phyloP scores from a whole-genome alignment of 2,113 vertebrate genomes.

The Cochlearius cochlearius region DNA sequence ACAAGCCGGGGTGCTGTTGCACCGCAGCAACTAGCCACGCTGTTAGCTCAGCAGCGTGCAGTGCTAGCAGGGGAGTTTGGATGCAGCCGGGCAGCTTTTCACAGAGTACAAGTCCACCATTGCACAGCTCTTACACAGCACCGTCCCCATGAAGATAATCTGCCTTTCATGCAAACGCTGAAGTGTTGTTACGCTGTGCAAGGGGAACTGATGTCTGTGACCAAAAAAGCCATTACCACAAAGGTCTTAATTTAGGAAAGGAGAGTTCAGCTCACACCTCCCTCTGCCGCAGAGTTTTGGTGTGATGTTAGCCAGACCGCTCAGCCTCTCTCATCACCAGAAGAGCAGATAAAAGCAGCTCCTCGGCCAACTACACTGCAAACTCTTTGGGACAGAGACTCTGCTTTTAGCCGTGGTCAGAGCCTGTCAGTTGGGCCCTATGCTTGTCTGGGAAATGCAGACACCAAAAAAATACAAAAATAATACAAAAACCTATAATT shows the following conservation, averaged over 20 bases:
- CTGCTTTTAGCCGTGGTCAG: not conserved
- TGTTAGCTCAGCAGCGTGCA: not conserved
- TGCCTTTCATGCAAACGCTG: rapidly evolving
- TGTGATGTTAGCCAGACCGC: not conserved
- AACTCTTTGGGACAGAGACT: not conserved
- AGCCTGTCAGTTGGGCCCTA: not conserved
- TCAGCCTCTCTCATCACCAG: not conserved
- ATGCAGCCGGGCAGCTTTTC: not conserved
- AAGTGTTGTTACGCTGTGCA: not conserved
- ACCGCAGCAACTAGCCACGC: rapidly evolving
- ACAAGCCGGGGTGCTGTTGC: too few relatives aligned
- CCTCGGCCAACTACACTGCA: not conserved
- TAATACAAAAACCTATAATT: not conserved
- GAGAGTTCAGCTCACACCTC: not conserved
- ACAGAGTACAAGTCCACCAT: not conserved
- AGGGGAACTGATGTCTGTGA: not conserved
- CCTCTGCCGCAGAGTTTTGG: not conserved
- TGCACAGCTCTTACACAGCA: not conserved
- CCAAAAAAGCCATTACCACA: not conserved
- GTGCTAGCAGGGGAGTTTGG: not conserved
- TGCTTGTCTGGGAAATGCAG: not conserved
- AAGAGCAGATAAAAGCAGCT: not conserved
- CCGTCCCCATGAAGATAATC: not conserved
- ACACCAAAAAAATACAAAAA: not conserved
- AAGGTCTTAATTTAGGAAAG: not conserved